Conservation (phyloP, 2,113 vertebrate genomes). For the Ophthalmolycus amberensis region DNA sequence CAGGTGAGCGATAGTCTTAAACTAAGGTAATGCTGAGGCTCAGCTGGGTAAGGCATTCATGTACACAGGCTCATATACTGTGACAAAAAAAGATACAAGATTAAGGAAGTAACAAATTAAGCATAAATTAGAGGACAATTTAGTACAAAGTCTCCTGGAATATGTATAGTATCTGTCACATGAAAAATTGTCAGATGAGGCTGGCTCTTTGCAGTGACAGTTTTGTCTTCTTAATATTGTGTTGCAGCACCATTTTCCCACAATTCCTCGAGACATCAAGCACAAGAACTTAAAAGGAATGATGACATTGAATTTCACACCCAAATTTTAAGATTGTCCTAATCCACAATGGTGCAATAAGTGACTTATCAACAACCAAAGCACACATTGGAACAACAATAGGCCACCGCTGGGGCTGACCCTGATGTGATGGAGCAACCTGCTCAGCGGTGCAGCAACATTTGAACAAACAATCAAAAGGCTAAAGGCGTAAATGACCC, state of each 20-base stretch:
- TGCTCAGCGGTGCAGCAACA: constrained; percentile 23
- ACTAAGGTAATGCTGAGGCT: not conserved
- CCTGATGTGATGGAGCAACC: constrained; percentile 23
- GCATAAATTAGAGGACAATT: not conserved
- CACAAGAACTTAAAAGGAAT: not conserved
- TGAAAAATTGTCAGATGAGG: not conserved
- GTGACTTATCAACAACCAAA: not conserved
- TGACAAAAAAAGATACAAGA: not conserved
- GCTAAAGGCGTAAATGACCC: constrained; percentile 39
- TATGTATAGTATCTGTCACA: not conserved
- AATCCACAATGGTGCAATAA: not conserved
- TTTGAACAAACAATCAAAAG: constrained; percentile 47
- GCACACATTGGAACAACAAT: constrained; percentile 1
- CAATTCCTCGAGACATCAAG: not conserved
- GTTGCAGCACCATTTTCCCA: not conserved
- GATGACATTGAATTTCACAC: not conserved
- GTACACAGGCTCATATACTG: not conserved
- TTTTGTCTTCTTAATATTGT: not conserved
- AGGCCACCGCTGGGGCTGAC: not conserved
- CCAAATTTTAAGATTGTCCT: not conserved
- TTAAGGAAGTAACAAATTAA: not conserved
- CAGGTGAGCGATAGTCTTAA: constrained; percentile 23
- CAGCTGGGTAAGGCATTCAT: not conserved
- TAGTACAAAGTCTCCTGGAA: not conserved
- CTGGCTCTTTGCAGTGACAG: not conserved